phyloP scores from a whole-genome alignment of 2,888 invertebrate species.

The Cotesia congregata region DNA sequence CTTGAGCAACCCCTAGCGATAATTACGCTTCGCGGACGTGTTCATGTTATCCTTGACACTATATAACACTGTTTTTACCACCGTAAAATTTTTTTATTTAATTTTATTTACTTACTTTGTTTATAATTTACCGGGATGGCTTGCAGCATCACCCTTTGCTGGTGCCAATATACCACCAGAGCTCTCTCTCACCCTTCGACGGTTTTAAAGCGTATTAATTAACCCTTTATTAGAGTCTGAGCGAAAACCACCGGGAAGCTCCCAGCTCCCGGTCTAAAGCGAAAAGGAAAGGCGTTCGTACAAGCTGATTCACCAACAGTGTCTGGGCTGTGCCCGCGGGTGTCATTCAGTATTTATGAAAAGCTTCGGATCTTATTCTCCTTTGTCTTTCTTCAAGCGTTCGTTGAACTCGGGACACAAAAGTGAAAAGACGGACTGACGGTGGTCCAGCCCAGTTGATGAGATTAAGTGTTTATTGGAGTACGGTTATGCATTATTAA shows the following conservation, averaged over 20 bases:
- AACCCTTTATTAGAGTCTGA: constrained; percentile 68
- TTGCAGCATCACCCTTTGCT: constrained; percentile 24
- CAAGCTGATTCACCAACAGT: constrained; percentile 59
- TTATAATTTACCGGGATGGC: constrained; percentile 17
- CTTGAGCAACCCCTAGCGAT: constrained; percentile 36
- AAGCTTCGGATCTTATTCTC: constrained; percentile 53
- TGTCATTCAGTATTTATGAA: constrained; percentile 68
- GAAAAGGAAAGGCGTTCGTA: constrained; percentile 52
- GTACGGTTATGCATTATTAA: constrained; percentile 53
- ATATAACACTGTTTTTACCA: constrained; percentile 7
- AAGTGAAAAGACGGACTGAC: constrained; percentile 3
- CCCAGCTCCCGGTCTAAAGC: neutral
- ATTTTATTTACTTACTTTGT: constrained; percentile 32
- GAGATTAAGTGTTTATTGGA: constrained; percentile 23
- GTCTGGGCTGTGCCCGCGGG: constrained; percentile 54
- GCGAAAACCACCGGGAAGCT: constrained; percentile 60
- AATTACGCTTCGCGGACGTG: constrained; percentile 38
- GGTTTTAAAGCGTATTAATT: constrained; percentile 69
- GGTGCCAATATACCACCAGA: constrained; percentile 13
- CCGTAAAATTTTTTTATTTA: constrained; percentile 27
- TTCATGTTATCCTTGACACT: neutral
- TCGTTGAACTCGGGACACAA: neutral
- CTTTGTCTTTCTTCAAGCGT: constrained; percentile 45
- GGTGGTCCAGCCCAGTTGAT: neutral
- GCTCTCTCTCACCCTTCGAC: constrained; percentile 53